Base-by-base conservation (phyloP, 2,888 invertebrate species). In the Pediacus dermestoides region DNA sequence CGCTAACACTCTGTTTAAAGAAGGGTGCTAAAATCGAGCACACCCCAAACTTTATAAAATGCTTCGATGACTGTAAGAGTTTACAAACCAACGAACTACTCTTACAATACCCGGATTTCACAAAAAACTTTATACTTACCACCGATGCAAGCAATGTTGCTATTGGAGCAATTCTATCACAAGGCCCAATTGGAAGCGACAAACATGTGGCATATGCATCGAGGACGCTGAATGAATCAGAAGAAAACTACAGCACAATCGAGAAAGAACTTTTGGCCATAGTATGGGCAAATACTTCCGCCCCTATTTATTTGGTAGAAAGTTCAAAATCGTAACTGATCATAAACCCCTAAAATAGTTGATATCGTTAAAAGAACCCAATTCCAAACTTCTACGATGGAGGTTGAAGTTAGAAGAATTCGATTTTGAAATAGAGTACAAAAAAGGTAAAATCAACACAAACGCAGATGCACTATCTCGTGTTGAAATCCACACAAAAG, bases 321-420 rank as follows among this genome's bases (percentile, higher is more conserved):
- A n/a, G n/a, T n/a, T n/a, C n/a, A n/a, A n/a, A n/a, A 51, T 64
- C 47, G 42, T 58, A 1, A 64, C 61, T 0, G 63, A 65, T 37
- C 60, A 65, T 39, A 52, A 48, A 34, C 59, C 60, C 0, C 42
- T 64, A 1, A 30, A 35, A 13, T 57, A 52, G 54, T 33, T 53
- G 12, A 39, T 41, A 25, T 41, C 37, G 2, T 7, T 49, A 2
- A 57, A 55, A 34, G 56, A 58, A 12, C n/a, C 51, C 53, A 2
- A 50, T 42, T 7, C 45, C 53, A 1, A 52, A 34, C 25, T 61
- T n/a, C 35, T 55, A 1, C 26, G 58, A 12, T 64, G 62, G 62
- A 31, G 53, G 21, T 30, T 61, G 4, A 51, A 52, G n/a, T n/a
- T n/a, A n/a, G n/a, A n/a, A n/a, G n/a, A n/a, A n/a, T n/a, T n/a